Evolutionary conservation across 2,888 invertebrate species (phyloP).

Genomic region (Acleris emargana): DNA sequence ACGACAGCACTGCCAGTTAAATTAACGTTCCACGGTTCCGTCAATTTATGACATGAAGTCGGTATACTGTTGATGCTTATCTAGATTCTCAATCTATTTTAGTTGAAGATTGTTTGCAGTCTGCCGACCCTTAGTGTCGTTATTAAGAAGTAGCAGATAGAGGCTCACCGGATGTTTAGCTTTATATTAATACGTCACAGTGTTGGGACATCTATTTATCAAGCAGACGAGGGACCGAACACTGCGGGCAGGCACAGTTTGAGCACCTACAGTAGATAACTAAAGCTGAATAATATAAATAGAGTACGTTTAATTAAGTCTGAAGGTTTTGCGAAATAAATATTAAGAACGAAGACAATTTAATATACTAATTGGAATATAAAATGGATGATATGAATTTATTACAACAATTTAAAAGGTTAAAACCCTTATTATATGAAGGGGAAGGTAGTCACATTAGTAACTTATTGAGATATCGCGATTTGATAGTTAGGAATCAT

Average conservation of each 20-base stretch:
- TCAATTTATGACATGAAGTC: no score
- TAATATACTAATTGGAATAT: background rate
- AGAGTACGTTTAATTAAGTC: background rate
- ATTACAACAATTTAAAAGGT: no score
- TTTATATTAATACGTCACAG: constrained; percentile 37
- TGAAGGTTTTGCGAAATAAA: background rate
- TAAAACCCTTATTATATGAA: no score
- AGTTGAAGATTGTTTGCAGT: background rate
- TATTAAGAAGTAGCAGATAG: constrained; percentile 30
- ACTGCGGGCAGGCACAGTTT: constrained; percentile 23
- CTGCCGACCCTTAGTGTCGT: background rate
- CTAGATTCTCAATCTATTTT: no score
- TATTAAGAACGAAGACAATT: background rate
- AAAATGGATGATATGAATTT: background rate
- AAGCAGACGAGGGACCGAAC: constrained; percentile 34
- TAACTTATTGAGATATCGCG: no score
- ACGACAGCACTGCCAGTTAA: no score
- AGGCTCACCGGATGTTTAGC: constrained; percentile 34
- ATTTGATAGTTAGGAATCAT: no score
- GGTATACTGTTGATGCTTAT: no score
- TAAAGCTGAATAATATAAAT: background rate
- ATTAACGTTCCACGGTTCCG: no score
- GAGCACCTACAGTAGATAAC: constrained; percentile 15
- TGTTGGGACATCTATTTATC: constrained; percentile 35
- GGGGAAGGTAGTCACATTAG: no score